These are phyloP conservation scores for Halichondria panicea DNA, from an alignment of 37 sponge, comb jelly and placozoan genomes.

Conservation along the genomic window DNA sequence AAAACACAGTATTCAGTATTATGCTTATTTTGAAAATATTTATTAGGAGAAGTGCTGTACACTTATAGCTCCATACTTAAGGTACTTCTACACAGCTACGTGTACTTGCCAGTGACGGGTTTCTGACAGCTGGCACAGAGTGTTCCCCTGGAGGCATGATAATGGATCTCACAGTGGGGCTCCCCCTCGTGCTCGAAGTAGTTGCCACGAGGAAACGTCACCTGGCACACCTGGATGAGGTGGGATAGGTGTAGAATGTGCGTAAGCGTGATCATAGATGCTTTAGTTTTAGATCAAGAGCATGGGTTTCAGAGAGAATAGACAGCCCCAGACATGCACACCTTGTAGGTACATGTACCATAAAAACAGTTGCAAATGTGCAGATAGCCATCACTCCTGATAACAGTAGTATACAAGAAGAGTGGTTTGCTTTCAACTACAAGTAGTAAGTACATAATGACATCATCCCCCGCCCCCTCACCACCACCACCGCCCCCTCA, in stretches of 20 bases:
- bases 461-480: too few species aligned
- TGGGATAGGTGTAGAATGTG: background rate
- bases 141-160: constrained; percentile 86
- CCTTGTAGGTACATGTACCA: too few species aligned
- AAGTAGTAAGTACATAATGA: too few species aligned
- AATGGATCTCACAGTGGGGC: constrained; percentile 98
- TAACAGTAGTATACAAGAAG: background rate
- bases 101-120: constrained; percentile 79
- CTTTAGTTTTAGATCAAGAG: background rate
- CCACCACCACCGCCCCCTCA: constrained; percentile 27
- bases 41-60: too few species aligned
- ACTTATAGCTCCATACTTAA: too few species aligned
- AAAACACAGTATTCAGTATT: too few species aligned
- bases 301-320: too few species aligned
- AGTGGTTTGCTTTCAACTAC: background rate
- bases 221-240: constrained; percentile 72
- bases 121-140: constrained; percentile 94
- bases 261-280: background rate
- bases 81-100: background rate
- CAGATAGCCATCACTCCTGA: background rate
- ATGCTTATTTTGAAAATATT: too few species aligned
- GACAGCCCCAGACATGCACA: too few species aligned
- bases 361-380: too few species aligned
- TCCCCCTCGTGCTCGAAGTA: constrained; percentile 94
- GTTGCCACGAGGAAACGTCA: constrained; percentile 87